These are phyloP conservation scores for Prionailurus viverrinus DNA, from an alignment of 2,113 vertebrate species.

Conservation along the genomic window DNA sequence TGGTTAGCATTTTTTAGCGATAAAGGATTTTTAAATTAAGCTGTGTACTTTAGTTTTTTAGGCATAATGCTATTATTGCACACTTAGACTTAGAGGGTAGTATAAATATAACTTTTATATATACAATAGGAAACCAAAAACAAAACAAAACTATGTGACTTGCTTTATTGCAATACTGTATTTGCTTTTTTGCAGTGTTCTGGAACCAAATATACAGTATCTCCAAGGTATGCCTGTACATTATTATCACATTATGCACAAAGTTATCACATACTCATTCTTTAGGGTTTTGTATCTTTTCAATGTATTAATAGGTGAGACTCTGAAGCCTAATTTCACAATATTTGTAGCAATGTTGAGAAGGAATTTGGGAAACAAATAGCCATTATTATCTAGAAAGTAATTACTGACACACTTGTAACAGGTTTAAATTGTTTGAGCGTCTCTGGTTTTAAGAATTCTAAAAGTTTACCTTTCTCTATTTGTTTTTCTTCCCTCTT, in stretches of 20 bases:
- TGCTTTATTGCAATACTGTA: neutral
- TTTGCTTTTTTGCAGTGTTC: neutral
- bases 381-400: neutral
- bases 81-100: neutral
- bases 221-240: neutral
- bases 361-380: constrained; percentile 29
- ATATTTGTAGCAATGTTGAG: neutral
- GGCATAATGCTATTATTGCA: neutral
- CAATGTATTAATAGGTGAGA: neutral
- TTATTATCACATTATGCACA: neutral
- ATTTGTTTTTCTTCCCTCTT: too few species aligned
- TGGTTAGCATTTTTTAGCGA: neutral
- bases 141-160: neutral
- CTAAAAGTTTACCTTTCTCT: neutral
- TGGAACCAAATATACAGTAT: neutral
- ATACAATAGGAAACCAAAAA: neutral
- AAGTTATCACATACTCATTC: neutral
- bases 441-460: constrained; percentile 29
- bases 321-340: neutral
- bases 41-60: neutral
- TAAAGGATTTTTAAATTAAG: neutral
- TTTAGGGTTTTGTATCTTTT: neutral
- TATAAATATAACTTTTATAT: neutral
- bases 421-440: neutral
- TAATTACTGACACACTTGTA: neutral